Conservation (phyloP, 2,888 invertebrate genomes). For the Dysmachus trigonus region DNA sequence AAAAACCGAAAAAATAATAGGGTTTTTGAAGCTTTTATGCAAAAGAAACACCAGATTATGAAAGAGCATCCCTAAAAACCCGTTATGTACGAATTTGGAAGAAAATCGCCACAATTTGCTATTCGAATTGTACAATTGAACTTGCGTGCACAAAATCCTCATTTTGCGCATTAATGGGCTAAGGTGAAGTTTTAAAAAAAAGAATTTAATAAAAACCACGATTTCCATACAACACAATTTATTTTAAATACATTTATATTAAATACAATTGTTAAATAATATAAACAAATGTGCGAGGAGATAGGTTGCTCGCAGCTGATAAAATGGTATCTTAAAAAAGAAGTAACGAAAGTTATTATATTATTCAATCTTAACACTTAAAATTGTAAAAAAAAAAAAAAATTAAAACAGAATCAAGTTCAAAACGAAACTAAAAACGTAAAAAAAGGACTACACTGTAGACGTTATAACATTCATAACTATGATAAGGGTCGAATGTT, state of each 20-base stretch:
- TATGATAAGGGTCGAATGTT: neutral
- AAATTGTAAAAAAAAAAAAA: constrained; percentile 27
- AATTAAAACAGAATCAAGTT: neutral
- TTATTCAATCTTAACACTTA: constrained; percentile 41
- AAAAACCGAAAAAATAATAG: too few species aligned
- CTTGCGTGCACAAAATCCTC: too few species aligned
- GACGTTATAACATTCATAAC: constrained; percentile 12
- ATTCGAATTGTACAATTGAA: too few species aligned
- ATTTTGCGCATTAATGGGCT: too few species aligned
- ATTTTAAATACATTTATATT: constrained; percentile 41
- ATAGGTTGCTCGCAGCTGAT: constrained; percentile 5
- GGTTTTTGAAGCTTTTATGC: too few species aligned
- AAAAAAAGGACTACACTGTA: neutral
- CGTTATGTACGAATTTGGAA: too few species aligned
- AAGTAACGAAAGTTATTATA: constrained; percentile 40
- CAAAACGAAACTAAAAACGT: neutral
- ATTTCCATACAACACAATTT: constrained; percentile 37
- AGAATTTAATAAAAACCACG: neutral
- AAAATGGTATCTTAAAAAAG: constrained; percentile 38
- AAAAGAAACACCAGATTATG: too few species aligned
- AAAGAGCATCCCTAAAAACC: too few species aligned
- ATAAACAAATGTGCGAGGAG: constrained; percentile 35
- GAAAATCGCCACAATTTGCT: too few species aligned
- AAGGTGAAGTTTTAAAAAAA: too few species aligned
- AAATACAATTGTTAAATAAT: constrained; percentile 42